Evolutionary conservation across 2,797 vertebrate genomes (phyloP).

Genomic region (Hylomyscus alleni): DNA sequence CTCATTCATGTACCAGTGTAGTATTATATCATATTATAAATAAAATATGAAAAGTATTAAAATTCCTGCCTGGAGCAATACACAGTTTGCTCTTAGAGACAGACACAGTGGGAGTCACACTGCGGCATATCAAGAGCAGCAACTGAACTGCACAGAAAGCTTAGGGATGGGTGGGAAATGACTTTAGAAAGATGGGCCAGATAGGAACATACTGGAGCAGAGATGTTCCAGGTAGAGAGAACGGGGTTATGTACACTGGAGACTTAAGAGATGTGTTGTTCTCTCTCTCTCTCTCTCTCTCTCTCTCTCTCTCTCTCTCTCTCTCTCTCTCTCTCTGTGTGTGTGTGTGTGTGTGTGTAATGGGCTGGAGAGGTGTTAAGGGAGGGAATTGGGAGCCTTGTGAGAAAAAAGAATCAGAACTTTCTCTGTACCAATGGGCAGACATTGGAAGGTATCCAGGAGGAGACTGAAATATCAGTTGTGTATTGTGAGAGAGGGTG

Average conservation of each 20-base stretch:
- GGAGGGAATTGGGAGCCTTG: neutral
- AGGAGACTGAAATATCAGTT: neutral
- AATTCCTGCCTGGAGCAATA: neutral
- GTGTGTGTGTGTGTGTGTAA: neutral
- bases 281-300: neutral
- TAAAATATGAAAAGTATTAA: neutral
- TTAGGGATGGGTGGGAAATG: neutral
- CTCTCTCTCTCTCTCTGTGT: too few relatives aligned
- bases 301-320: too few relatives aligned
- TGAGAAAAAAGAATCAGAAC: neutral
- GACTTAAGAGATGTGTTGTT: neutral
- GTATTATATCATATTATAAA: neutral
- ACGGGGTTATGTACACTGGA: neutral
- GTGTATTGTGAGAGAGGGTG: neutral
- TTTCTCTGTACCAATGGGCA: neutral
- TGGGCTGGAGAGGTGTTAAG: neutral
- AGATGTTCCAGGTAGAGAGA: neutral
- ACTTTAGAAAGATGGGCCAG: neutral
- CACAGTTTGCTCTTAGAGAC: neutral
- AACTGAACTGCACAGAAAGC: neutral
- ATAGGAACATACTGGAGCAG: rapidly evolving
- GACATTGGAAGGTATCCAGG: neutral
- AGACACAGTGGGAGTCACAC: neutral
- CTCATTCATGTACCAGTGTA: neutral
- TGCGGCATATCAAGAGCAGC: rapidly evolving